A percentile compares a stretch with the other conserved stretches of the same genome.
Evolutionary conservation across 1,140 invertebrate species (phyloP).

Genomic region (Geopemphigus sp.): DNA sequence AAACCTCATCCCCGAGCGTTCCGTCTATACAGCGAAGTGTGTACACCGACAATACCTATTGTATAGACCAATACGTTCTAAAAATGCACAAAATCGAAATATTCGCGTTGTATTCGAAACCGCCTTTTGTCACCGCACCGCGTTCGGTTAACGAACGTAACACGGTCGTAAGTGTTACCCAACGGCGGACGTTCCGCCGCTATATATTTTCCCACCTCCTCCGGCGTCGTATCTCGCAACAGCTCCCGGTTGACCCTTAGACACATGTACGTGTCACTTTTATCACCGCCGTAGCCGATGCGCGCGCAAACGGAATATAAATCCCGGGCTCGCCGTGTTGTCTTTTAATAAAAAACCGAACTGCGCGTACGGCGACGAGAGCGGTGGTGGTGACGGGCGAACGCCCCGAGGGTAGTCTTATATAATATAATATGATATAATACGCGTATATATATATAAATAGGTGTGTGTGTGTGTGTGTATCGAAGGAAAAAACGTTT

Average conservation of each 20-base stretch:
- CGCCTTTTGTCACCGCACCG: no score
- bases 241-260: neutral
- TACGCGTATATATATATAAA: constrained; percentile 1
- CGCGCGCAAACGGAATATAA: constrained; percentile 12
- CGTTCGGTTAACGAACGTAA: no score
- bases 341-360: constrained; percentile 36
- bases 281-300: neutral
- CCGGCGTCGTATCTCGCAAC: no score
- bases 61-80: no score
- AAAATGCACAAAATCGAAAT: no score
- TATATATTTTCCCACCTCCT: neutral
- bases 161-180: no score
- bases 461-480: neutral
- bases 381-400: no score
- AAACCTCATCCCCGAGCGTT: no score
- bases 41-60: no score
- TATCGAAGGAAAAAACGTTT: neutral
- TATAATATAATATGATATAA: neutral
- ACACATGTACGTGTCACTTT: neutral
- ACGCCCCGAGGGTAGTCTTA: constrained; percentile 4
- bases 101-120: no score
- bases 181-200: neutral
- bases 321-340: constrained; percentile 5
- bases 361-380: neutral
- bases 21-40: no score